A percentile compares a stretch with the other conserved stretches of the same genome.
These are phyloP conservation scores for Gnathonemus echidnorhynchus DNA, from an alignment of 2,113 vertebrate species.

Conservation along the genomic window DNA sequence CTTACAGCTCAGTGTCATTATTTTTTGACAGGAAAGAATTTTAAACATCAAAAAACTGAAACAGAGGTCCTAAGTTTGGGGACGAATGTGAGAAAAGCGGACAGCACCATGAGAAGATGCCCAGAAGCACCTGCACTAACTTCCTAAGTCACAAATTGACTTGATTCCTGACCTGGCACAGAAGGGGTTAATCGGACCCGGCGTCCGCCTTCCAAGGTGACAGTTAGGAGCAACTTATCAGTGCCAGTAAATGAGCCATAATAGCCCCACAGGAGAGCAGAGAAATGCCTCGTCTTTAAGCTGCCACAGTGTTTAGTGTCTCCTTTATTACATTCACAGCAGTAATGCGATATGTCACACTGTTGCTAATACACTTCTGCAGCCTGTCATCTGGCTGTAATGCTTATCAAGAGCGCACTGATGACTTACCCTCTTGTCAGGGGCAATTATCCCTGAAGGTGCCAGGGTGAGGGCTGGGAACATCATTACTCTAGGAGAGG, in stretches of 20 bases:
- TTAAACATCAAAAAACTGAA: background rate
- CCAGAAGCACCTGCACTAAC: slow-evolving; percentile 15
- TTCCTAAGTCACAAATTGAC: slow-evolving; percentile 20
- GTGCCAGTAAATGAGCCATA: slow-evolving; percentile 82
- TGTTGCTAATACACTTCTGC: slow-evolving; percentile 86
- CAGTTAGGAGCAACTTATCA: slow-evolving; percentile 76
- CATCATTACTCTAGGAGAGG: slow-evolving; percentile 45
- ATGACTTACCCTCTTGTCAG: slow-evolving; percentile 96
- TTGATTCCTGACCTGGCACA: slow-evolving; percentile 29
- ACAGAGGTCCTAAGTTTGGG: background rate
- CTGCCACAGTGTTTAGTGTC: slow-evolving; percentile 86
- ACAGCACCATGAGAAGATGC: background rate
- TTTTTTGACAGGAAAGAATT: background rate
- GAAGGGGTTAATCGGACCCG: slow-evolving; percentile 28
- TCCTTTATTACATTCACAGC: slow-evolving; percentile 97
- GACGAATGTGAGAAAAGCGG: background rate
- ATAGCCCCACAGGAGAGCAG: slow-evolving; percentile 76
- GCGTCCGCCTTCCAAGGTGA: slow-evolving; percentile 58
- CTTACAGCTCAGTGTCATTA: background rate
- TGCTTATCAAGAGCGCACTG: slow-evolving; percentile 95
- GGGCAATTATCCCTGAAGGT: slow-evolving; percentile 91
- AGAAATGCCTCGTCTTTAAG: slow-evolving; percentile 81
- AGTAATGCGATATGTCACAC: slow-evolving; percentile 97
- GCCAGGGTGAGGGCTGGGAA: slow-evolving; percentile 68
- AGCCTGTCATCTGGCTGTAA: slow-evolving; percentile 97